Evolutionary conservation across 2,113 vertebrate genomes (phyloP).

Genomic region (Anarhynchus alexandrinus): DNA sequence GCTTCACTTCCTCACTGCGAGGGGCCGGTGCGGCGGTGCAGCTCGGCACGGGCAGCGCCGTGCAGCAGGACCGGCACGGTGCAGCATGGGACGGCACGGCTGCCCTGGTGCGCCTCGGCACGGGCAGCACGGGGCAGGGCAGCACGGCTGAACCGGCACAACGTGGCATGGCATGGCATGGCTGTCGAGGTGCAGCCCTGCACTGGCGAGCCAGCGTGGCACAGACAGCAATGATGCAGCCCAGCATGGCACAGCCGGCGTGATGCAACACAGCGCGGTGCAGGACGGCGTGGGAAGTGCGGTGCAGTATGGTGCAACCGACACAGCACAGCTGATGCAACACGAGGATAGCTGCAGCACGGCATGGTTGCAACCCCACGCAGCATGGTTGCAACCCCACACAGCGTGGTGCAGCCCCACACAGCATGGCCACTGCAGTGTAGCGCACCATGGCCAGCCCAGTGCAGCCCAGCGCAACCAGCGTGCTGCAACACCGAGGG

Average conservation of each 20-base stretch:
- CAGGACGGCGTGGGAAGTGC: not conserved
- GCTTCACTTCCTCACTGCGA: slow-evolving; percentile 51
- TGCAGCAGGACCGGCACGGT: not conserved
- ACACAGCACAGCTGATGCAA: not conserved
- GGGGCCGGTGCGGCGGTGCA: fast-evolving
- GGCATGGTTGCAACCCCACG: too few species aligned
- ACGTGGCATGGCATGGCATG: not conserved
- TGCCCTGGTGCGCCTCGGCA: not conserved
- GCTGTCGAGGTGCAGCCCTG: not conserved
- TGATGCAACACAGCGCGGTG: fast-evolving
- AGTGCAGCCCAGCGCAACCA: not conserved
- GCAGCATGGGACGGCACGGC: fast-evolving
- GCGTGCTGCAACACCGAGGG: fast-evolving
- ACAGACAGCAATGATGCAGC: too few species aligned
- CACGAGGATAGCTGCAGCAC: not conserved
- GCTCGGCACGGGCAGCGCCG: fast-evolving
- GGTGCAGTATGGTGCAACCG: not conserved
- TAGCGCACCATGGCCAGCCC: too few species aligned
- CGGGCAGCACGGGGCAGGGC: fast-evolving
- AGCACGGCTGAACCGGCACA: too few species aligned
- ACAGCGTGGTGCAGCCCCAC: not conserved
- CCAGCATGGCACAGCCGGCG: not conserved
- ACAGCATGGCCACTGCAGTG: fast-evolving
- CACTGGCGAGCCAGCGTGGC: not conserved
- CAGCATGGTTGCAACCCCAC: not conserved